phyloP scores from a whole-genome alignment of 2,797 vertebrate species.

The Spondyliosoma cantharus region DNA sequence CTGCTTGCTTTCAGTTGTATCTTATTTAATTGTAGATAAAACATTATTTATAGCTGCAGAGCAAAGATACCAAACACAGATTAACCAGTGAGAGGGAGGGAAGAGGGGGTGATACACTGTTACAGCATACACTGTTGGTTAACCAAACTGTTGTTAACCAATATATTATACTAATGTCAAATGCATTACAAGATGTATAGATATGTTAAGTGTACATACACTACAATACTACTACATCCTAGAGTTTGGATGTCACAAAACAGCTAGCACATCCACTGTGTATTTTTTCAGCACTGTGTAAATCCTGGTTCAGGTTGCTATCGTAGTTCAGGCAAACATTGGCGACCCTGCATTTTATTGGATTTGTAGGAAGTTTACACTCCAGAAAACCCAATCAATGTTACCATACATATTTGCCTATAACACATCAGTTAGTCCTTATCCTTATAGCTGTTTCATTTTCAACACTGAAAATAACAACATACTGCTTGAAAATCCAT shows the following conservation, averaged over 20 bases:
- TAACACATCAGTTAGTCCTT: background rate
- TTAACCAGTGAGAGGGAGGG: background rate
- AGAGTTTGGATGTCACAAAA: background rate
- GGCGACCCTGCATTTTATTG: background rate
- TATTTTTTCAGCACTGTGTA: background rate
- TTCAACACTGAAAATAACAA: background rate
- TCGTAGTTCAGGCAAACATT: background rate
- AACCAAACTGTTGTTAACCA: background rate
- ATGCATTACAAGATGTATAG: background rate
- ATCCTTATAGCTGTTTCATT: background rate
- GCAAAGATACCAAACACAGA: constrained; percentile 34
- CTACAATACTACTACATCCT: too few relatives aligned
- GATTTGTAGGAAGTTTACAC: background rate
- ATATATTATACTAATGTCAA: background rate
- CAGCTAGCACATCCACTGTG: background rate
- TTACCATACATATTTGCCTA: background rate
- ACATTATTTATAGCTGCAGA: constrained; percentile 58
- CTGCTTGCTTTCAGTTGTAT: constrained; percentile 27
- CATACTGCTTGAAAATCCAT: background rate
- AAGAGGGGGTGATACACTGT: background rate
- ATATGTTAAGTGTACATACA: background rate
- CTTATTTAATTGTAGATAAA: constrained; percentile 50
- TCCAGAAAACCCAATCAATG: background rate
- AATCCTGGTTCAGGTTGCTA: background rate
- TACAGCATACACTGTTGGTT: too few relatives aligned